phyloP scores from a whole-genome alignment of 2,113 vertebrate genomes.

The Carassius auratus region DNA sequence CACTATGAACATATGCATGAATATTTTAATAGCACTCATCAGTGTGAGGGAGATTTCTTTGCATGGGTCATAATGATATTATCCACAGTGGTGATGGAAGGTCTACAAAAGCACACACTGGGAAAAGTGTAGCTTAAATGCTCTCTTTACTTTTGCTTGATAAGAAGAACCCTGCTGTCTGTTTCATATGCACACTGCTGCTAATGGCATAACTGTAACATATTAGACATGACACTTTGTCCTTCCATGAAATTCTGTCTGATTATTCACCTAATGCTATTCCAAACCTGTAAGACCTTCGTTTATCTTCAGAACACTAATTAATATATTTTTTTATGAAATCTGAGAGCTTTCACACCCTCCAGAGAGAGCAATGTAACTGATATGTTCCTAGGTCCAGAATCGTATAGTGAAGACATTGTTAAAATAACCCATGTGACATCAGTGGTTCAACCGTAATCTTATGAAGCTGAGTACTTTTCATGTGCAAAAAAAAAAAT shows the following conservation, averaged over 20 bases:
- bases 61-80: constrained; percentile 26
- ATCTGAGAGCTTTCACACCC: too few relatives aligned
- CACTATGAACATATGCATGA: background rate
- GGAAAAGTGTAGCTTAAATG: constrained; percentile 48
- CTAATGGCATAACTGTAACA: constrained; percentile 62
- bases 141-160: constrained; percentile 47
- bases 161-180: constrained; percentile 54
- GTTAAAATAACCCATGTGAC: too few relatives aligned
- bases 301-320: too few relatives aligned
- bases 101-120: constrained; percentile 43
- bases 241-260: constrained; percentile 42
- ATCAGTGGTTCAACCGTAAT: too few relatives aligned
- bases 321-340: too few relatives aligned
- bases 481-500: too few relatives aligned
- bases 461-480: too few relatives aligned
- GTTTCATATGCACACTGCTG: constrained; percentile 53
- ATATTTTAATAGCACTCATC: constrained; percentile 12
- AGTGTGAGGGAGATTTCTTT: background rate
- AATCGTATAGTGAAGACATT: too few relatives aligned
- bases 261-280: too few relatives aligned
- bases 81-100: constrained; percentile 46
- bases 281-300: too few relatives aligned
- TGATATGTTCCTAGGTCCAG: too few relatives aligned
- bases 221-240: constrained; percentile 65
- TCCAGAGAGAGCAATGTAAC: too few relatives aligned